Base-by-base conservation (phyloP, 2,797 vertebrate genomes). In the Etheostoma perlongum region DNA sequence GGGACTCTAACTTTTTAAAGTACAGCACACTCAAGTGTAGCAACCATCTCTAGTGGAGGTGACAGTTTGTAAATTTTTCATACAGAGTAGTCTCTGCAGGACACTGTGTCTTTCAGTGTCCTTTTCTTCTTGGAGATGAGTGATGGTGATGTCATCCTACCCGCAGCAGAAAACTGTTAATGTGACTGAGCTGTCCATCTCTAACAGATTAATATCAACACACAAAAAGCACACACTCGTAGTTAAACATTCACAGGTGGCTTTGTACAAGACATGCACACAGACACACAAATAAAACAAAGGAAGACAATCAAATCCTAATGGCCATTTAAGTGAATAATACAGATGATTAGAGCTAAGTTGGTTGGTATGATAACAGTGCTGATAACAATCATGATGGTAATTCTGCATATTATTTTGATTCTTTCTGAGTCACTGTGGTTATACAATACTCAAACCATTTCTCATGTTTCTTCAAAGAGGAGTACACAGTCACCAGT, bases 81-180 rank as follows among this genome's bases (percentile, higher is more conserved):
- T 63, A 27, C 44, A 15, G 23, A 16, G 33, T 25, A 30, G n/a
- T 64, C 48, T 82, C 72, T 42, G 67, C 65, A 69, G 69, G 60
- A 84, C 53, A 42, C 46, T 33, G 44, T 55, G 52, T 74, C 77
- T 81, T 66, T 82, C 55, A 70, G 55, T 40, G 59, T 66, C 47
- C 23, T 47, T 64, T 60, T 19, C 49, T 63, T 64, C 63, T 59
- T 51, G 51, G 23, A 74, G 47, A 78, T 79, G 73, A 88, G 66
- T 55, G 70, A 88, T 86, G 62, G 63, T 12, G 60, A 74, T 73
- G 76, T 61, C 66, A 57, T 21, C 59, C 49, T 44, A 64, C 36
- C 57, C 54, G 46, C 71, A 53, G 36, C n/a, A 52, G 36, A 40
- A 40, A 40, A 40, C 36, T 40, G 36, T 67, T 66, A 54, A 61